Base-by-base conservation (phyloP, 2,113 vertebrate genomes). In the Cnemophilus loriae region DNA sequence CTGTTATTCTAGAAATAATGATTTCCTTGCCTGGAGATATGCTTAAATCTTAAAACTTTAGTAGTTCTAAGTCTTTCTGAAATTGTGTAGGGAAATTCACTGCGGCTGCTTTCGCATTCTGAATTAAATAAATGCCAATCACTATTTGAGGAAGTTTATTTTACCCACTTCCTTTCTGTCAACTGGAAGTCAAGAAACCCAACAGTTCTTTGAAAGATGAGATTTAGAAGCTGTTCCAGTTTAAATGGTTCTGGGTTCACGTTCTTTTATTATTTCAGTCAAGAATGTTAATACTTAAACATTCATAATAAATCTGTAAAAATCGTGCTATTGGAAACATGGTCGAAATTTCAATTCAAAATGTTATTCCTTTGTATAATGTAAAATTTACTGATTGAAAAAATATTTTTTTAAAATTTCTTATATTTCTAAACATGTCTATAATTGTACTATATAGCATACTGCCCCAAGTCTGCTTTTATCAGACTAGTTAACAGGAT, bases 111-210 rank as follows among this genome's bases (percentile, higher is more conserved):
- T 84, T 50, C 44, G 47, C n/a, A 52, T 61, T 70, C 76, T 82
- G 28, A 89, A 70, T 91, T 91, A 84, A 85, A 86, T 82, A 93
- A 87, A 85, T 1, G 16, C 6, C 73, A 84, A 68, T 93, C 82
- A 80, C 2, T 73, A 22, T 59, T 47, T 77, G 69, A 96, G 81
- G 67, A 96, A 92, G 73, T 92, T 92, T 95, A 74, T 57, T 84
- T 95, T 88, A 69, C 17, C 22, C 16, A 78, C 69, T 93, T 95
- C 86, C 89, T 59, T 90, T 93, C 56, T 84, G 64, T 81, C 91
- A 97, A 80, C 83, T 95, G 91, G 93, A 96, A 89, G 71, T 84
- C 83, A 71, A 91, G 59, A 84, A 88, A 82, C 11, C 30, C 59
- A 76, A 35, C 6, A 39, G 27, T 63, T 81, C 86, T 80, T 92